phyloP scores from a whole-genome alignment of 2,113 vertebrate genomes.

The Plectropomus leopardus region DNA sequence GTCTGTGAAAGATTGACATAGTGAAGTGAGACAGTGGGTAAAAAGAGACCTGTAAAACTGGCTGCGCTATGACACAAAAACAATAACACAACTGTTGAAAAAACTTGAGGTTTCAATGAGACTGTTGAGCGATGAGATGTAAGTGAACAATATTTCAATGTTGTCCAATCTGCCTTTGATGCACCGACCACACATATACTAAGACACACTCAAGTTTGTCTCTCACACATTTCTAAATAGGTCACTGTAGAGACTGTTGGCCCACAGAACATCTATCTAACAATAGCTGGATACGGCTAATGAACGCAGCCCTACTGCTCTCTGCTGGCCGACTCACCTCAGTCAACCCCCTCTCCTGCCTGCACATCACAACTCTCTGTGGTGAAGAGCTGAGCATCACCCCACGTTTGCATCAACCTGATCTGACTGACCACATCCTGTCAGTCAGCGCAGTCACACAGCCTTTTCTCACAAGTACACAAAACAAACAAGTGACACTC shows the following conservation, averaged over 20 bases:
- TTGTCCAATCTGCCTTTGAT: slow-evolving; percentile 17
- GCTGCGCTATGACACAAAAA: slow-evolving; percentile 18
- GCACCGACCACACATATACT: neutral
- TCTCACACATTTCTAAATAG: slow-evolving; percentile 52
- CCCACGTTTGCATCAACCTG: slow-evolving; percentile 49
- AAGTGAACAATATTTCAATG: neutral
- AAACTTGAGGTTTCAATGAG: slow-evolving; percentile 39
- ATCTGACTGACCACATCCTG: slow-evolving; percentile 85
- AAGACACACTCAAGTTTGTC: neutral
- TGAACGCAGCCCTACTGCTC: slow-evolving; percentile 53
- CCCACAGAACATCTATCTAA: slow-evolving; percentile 35
- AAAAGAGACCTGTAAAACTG: neutral
- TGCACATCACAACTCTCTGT: slow-evolving; percentile 60
- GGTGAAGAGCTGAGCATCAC: slow-evolving; percentile 65
- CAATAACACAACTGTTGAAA: slow-evolving; percentile 7
- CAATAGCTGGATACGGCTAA: slow-evolving; percentile 45
- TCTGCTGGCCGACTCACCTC: slow-evolving; percentile 64
- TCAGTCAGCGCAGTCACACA: slow-evolving; percentile 60
- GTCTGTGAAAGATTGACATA: neutral
- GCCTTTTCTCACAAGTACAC: slow-evolving; percentile 65
- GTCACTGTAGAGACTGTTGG: slow-evolving; percentile 43
- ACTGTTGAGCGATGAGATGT: slow-evolving; percentile 7
- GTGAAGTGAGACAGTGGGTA: neutral
- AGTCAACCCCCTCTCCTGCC: slow-evolving; percentile 33
- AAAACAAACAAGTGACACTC: slow-evolving; percentile 46